Evolutionary conservation across 2,888 invertebrate species (phyloP).

Genomic region (Amaurobius ferox): DNA sequence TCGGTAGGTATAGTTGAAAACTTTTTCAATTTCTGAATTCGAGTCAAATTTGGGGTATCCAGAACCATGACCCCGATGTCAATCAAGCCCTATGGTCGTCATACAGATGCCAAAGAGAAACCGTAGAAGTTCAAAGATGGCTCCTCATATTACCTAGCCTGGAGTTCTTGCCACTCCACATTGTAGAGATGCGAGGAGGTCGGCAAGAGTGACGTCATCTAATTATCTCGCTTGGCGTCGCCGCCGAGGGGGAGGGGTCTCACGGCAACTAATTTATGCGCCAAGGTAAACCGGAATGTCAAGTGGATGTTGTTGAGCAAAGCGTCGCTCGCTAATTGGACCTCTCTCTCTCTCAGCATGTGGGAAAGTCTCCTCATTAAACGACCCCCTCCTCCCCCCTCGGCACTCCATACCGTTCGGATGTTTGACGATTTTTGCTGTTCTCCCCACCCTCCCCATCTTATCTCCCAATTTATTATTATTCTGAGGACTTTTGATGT

Average conservation of each 20-base stretch:
- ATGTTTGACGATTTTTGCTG: constrained; percentile 57
- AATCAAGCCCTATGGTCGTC: no score
- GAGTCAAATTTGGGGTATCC: no score
- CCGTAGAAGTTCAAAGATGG: constrained; percentile 2
- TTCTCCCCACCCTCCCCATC: background rate
- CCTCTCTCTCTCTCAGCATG: constrained; percentile 57
- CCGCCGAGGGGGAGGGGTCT: constrained; percentile 69
- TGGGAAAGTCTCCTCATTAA: constrained; percentile 68
- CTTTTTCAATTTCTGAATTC: no score
- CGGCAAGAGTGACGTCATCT: constrained; percentile 66
- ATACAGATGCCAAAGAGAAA: no score
- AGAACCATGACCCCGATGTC: no score
- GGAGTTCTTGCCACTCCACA: background rate
- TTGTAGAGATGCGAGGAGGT: background rate
- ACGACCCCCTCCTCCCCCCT: constrained; percentile 3
- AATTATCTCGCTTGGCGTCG: constrained; percentile 71
- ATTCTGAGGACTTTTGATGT: constrained; percentile 40
- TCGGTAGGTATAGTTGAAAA: no score
- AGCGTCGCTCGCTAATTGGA: constrained; percentile 70
- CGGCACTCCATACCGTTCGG: constrained; percentile 59
- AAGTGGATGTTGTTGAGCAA: constrained; percentile 70
- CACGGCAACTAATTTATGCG: constrained; percentile 71
- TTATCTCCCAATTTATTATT: constrained; percentile 46
- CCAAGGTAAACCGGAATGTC: constrained; percentile 72
- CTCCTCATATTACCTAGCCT: background rate